Evolutionary conservation across 1,140 invertebrate genomes (phyloP).

Genomic region (Drosophila kikkawai): DNA sequence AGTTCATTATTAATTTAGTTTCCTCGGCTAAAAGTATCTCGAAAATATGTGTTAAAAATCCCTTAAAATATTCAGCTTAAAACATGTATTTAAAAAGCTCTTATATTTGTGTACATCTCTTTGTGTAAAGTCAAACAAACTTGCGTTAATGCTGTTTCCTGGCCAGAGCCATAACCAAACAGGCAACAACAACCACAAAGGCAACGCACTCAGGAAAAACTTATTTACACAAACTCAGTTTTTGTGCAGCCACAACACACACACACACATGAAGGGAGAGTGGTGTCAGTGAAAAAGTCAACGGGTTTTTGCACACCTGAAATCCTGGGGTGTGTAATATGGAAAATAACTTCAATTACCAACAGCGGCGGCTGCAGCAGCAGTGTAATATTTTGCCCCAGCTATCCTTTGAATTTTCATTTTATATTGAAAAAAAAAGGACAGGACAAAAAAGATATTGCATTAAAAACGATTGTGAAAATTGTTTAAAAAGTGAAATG

Average conservation of each 20-base stretch:
- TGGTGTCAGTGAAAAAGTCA: constrained; percentile 51
- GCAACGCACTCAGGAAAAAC: constrained; percentile 27
- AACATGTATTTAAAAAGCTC: not conserved
- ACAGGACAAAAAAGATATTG: constrained; percentile 1
- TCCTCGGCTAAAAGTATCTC: not conserved
- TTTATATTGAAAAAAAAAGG: not conserved
- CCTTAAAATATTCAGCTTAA: not conserved
- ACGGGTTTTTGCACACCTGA: constrained; percentile 52
- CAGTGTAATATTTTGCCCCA: constrained; percentile 30
- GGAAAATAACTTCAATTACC: constrained; percentile 73
- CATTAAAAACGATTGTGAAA: constrained; percentile 26
- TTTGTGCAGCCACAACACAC: constrained; percentile 31
- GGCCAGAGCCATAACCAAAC: constrained; percentile 32
- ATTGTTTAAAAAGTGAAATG: constrained; percentile 8
- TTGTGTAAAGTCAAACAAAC: constrained; percentile 24
- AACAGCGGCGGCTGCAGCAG: constrained; percentile 13
- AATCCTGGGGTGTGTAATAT: constrained; percentile 56
- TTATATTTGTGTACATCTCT: not conserved
- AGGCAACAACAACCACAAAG: constrained; percentile 20
- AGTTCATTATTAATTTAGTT: not conserved
- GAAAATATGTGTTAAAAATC: not conserved
- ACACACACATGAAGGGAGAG: constrained; percentile 1
- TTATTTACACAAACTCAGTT: constrained; percentile 45
- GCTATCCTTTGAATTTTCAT: constrained; percentile 14
- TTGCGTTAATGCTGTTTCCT: constrained; percentile 40